These are phyloP conservation scores for Phrynocephalus versicolor DNA, from an alignment of 2,113 vertebrate genomes.

Conservation along the genomic window DNA sequence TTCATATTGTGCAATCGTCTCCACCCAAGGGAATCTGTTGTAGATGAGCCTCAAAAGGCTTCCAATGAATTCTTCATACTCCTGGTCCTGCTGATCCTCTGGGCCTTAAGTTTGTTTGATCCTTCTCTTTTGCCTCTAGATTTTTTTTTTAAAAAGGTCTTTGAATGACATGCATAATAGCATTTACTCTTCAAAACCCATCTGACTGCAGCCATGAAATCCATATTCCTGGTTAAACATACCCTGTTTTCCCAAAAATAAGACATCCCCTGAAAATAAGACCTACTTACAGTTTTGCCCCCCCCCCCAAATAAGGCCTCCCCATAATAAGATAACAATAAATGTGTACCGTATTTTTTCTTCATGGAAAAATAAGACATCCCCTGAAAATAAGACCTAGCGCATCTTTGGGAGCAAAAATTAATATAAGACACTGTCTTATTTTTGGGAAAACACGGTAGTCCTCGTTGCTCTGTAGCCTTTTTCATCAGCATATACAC, in stretches of 20 bases:
- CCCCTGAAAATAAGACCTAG: no score
- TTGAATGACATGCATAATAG: not conserved
- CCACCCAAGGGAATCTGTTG: not conserved
- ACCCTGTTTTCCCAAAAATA: no score
- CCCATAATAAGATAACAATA: no score
- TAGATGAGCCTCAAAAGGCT: not conserved
- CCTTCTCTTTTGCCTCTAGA: not conserved
- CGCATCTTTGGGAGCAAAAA: no score
- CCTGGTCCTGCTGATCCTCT: not conserved
- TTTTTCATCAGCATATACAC: conserved; percentile 26
- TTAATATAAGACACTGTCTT: no score
- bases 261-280: no score
- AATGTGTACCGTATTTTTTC: no score
- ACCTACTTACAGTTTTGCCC: no score
- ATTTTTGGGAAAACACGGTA: no score
- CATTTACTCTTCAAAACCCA: not conserved
- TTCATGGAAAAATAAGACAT: no score
- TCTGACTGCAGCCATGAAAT: not conserved
- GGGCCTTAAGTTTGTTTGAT: not conserved
- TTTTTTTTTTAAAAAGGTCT: no score
- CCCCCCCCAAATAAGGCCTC: no score
- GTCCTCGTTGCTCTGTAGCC: not conserved
- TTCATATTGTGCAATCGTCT: not conserved
- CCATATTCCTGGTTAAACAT: fast-evolving
- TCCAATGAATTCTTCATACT: not conserved